These are phyloP conservation scores for Hirudinaria manillensis DNA, from an alignment of 2,888 invertebrate species.

Conservation along the genomic window DNA sequence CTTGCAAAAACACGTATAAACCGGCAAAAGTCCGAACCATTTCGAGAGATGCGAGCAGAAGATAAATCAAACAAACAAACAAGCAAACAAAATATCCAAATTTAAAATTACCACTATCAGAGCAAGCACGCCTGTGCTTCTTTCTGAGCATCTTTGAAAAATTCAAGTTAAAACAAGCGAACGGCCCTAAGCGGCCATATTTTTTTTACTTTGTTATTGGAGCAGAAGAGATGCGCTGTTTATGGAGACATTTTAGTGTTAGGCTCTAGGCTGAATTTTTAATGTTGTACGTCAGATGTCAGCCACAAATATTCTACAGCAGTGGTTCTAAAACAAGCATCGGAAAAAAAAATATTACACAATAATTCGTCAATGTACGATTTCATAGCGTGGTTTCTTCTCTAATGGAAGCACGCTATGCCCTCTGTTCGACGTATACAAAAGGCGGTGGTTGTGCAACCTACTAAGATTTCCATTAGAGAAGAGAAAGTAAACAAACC, in stretches of 20 bases:
- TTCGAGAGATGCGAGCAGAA: not conserved
- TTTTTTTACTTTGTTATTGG: conserved; percentile 15
- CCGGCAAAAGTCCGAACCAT: not conserved
- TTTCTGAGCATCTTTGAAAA: conserved; percentile 7
- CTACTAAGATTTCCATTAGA: not conserved
- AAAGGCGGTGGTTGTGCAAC: not conserved
- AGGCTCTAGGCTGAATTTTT: not conserved
- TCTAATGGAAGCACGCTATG: too few relatives aligned
- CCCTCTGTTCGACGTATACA: too few relatives aligned
- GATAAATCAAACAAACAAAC: not conserved
- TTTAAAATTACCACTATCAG: conserved; percentile 4
- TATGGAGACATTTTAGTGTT: not conserved
- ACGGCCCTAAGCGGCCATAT: not conserved
- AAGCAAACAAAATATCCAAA: not conserved
- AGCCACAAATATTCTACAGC: not conserved
- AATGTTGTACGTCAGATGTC: conserved; percentile 1
- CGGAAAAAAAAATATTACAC: too few relatives aligned
- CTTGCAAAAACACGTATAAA: not conserved
- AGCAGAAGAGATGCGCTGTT: conserved; percentile 4
- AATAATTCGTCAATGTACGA: too few relatives aligned
- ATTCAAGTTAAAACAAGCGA: not conserved
- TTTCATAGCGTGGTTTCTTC: too few relatives aligned
- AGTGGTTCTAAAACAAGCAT: too few relatives aligned
- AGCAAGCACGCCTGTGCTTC: not conserved
- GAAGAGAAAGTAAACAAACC: not conserved